Percentiles rank a stretch among this genome's conserved stretches.
These are phyloP conservation scores for Burhinus bistriatus DNA, from an alignment of 2,113 vertebrate species.

Conservation along the genomic window DNA sequence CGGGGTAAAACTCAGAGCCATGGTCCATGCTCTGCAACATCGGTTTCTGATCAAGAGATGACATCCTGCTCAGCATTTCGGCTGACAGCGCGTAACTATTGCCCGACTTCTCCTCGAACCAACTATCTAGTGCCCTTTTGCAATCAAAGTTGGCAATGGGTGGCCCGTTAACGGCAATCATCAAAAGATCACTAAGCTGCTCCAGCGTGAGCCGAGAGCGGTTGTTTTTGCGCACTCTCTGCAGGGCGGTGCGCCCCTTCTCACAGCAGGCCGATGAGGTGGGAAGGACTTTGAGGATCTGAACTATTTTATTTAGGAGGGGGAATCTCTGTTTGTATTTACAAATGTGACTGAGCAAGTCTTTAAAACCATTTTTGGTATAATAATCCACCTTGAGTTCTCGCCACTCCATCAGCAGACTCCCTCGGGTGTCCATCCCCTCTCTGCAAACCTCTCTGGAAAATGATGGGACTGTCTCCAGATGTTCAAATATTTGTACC, in stretches of 20 bases:
- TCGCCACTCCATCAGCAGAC: slow-evolving; percentile 88
- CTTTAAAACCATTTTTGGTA: slow-evolving; percentile 90
- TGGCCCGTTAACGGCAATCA: slow-evolving; percentile 85
- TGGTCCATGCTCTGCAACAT: slow-evolving; percentile 82
- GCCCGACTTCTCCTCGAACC: slow-evolving; percentile 97
- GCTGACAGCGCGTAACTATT: slow-evolving; percentile 84
- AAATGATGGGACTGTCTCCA: slow-evolving; percentile 82
- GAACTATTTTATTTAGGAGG: slow-evolving; percentile 86
- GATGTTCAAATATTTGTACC: slow-evolving; percentile 87
- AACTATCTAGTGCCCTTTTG: slow-evolving; percentile 91
- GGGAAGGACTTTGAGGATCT: slow-evolving; percentile 88
- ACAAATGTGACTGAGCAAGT: slow-evolving; percentile 87
- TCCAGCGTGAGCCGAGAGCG: slow-evolving; percentile 88
- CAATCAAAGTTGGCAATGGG: slow-evolving; percentile 89
- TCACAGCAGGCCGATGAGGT: slow-evolving; percentile 90
- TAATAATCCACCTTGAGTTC: slow-evolving; percentile 93
- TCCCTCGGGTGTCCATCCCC: slow-evolving; percentile 77
- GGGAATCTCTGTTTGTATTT: slow-evolving; percentile 91
- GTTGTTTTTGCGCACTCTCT: slow-evolving; percentile 86
- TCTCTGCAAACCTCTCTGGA: slow-evolving; percentile 78
- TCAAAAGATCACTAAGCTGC: slow-evolving; percentile 91
- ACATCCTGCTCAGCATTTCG: slow-evolving; percentile 87
- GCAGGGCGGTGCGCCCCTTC: slow-evolving; percentile 85
- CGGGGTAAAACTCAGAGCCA: slow-evolving; percentile 85
- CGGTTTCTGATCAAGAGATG: slow-evolving; percentile 83